Evolutionary conservation across 92 coral and sea anemone species (phyloP).

Genomic region (Umimayanthus chanpuru): DNA sequence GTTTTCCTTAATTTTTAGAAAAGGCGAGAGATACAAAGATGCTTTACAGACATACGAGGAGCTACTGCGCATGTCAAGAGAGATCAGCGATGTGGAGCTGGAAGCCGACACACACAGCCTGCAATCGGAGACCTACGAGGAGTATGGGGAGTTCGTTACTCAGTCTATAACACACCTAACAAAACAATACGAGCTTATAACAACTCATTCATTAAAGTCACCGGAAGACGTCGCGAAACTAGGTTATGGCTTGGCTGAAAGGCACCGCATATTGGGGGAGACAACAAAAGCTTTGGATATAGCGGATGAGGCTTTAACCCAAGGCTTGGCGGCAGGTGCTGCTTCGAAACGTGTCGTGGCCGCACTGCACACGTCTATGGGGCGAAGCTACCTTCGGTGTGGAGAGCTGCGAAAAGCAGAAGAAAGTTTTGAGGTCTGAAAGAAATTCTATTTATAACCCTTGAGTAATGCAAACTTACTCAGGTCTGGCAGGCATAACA

Average conservation of each 20-base stretch:
- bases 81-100: constrained; percentile 5
- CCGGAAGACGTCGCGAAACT: not conserved
- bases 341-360: not conserved
- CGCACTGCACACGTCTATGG: not conserved
- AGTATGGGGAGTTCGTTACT: constrained; percentile 22
- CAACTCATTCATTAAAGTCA: not conserved
- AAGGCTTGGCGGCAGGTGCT: not conserved
- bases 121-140: constrained; percentile 27
- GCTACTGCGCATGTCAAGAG: constrained; percentile 21
- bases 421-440: constrained; percentile 15
- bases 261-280: not conserved
- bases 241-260: constrained; percentile 11
- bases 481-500: too few species aligned
- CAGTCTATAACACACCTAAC: constrained; percentile 7
- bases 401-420: constrained; percentile 22
- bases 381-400: constrained; percentile 2
- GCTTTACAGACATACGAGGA: constrained; percentile 11
- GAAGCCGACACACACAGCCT: constrained; percentile 18
- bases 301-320: not conserved
- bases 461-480: too few species aligned
- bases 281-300: constrained; percentile 7
- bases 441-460: not conserved
- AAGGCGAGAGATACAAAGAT: constrained; percentile 11
- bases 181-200: not conserved
- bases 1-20: constrained; percentile 2